Conservation (phyloP, 1,140 invertebrate genomes). For the Lepidurus couesii region DNA sequence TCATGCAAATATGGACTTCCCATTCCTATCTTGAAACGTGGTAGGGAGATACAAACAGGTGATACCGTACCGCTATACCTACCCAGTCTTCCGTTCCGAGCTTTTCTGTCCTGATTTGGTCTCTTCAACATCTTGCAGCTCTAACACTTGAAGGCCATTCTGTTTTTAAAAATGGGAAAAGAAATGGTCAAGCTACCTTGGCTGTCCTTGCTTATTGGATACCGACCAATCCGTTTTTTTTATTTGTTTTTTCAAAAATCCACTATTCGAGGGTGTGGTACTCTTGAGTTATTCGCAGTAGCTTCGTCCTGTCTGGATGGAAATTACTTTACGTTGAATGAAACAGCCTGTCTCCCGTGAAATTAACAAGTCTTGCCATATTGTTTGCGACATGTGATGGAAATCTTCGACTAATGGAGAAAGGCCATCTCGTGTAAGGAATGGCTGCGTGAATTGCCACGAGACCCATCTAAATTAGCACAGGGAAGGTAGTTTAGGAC, state of each 20-base stretch:
- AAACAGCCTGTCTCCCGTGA: too few species aligned
- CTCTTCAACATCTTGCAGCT: not conserved
- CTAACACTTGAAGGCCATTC: not conserved
- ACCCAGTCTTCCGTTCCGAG: not conserved
- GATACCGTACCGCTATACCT: not conserved
- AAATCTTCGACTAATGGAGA: too few species aligned
- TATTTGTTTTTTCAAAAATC: not conserved
- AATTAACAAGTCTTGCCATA: too few species aligned
- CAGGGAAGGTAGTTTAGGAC: too few species aligned
- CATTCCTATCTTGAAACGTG: not conserved
- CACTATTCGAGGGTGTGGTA: not conserved
- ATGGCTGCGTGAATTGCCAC: too few species aligned
- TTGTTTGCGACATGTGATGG: too few species aligned
- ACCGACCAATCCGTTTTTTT: not conserved
- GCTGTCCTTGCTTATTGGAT: not conserved
- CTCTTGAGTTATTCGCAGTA: not conserved
- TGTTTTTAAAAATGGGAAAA: not conserved
- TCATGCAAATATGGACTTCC: not conserved
- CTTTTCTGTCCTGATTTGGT: not conserved
- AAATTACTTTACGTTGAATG: too few species aligned
- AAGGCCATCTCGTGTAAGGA: too few species aligned
- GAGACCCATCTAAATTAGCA: too few species aligned
- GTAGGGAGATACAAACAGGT: not conserved
- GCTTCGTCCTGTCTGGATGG: too few species aligned
- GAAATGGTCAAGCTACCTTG: not conserved